Percentiles rank a stretch among this genome's conserved stretches.
Conservation (phyloP, 2,797 vertebrate genomes). For the Pelodytes ibericus region DNA sequence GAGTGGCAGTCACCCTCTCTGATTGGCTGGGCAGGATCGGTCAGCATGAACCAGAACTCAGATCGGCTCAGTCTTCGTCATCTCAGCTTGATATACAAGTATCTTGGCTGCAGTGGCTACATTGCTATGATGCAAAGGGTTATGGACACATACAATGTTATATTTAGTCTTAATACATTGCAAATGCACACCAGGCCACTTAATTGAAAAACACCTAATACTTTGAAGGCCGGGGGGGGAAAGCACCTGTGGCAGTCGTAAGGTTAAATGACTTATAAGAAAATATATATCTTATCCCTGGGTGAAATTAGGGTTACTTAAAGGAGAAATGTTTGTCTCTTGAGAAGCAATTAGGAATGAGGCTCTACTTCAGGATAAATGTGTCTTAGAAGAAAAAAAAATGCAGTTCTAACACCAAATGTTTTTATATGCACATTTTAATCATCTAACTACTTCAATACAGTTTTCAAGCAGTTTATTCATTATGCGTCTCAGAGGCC, state of each 20-base stretch:
- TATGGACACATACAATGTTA: too few relatives aligned
- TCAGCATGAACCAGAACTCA: too few relatives aligned
- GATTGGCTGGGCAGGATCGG: too few relatives aligned
- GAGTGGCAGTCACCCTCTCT: too few relatives aligned
- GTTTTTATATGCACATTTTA: slow-evolving; percentile 41
- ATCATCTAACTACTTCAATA: slow-evolving; percentile 28
- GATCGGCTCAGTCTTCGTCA: too few relatives aligned
- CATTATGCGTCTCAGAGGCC: slow-evolving; percentile 17
- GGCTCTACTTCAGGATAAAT: slow-evolving; percentile 48
- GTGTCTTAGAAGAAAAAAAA: slow-evolving; percentile 52
- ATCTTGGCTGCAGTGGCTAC: too few relatives aligned
- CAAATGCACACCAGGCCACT: too few relatives aligned
- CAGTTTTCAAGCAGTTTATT: not conserved
- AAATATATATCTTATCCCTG: slow-evolving; percentile 30
- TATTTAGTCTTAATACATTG: too few relatives aligned
- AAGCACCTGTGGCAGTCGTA: not conserved
- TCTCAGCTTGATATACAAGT: too few relatives aligned
- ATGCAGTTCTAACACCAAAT: slow-evolving; percentile 23
- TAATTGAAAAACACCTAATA: not conserved
- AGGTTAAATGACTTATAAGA: slow-evolving; percentile 2
- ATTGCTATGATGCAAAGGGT: too few relatives aligned
- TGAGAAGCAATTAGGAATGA: slow-evolving; percentile 58
- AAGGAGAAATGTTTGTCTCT: slow-evolving; percentile 51
- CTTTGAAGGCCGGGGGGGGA: not conserved
- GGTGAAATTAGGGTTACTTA: slow-evolving; percentile 37